Conservation (phyloP, 2,797 vertebrate genomes). For the Eulemur albifrons region DNA sequence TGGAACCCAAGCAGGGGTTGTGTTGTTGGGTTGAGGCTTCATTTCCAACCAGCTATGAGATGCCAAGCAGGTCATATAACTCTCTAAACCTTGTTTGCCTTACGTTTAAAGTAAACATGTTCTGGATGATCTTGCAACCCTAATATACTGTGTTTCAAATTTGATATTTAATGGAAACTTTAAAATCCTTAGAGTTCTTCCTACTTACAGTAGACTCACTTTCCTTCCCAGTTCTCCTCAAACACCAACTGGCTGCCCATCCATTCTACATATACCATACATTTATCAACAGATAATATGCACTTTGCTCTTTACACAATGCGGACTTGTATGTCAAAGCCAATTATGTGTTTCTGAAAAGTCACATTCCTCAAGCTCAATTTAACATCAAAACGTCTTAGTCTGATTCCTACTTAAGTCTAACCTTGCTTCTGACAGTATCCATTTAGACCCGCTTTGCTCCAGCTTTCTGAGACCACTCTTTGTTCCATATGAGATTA, state of each 20-base stretch:
- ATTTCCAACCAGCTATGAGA: neutral
- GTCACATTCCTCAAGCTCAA: neutral
- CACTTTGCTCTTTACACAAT: neutral
- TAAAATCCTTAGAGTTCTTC: neutral
- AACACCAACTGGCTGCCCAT: neutral
- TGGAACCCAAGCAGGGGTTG: neutral
- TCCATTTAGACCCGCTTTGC: neutral
- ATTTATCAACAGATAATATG: neutral
- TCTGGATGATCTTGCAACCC: neutral
- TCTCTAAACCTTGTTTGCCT: neutral
- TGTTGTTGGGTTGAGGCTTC: neutral
- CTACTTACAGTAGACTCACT: neutral
- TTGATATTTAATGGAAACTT: neutral
- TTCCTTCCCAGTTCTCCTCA: neutral
- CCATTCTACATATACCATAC: neutral
- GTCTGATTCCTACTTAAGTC: neutral
- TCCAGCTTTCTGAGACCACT: neutral
- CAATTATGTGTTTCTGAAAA: neutral
- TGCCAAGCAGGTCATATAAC: neutral
- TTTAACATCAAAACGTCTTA: neutral
- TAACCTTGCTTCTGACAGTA: neutral
- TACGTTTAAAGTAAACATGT: neutral
- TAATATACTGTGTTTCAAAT: neutral
- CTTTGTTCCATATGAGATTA: neutral
- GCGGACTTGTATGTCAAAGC: neutral